A percentile compares a stretch with the other conserved stretches of the same genome.
phyloP scores from a whole-genome alignment of 2,113 vertebrate genomes.

The Melanostigma gelatinosum region DNA sequence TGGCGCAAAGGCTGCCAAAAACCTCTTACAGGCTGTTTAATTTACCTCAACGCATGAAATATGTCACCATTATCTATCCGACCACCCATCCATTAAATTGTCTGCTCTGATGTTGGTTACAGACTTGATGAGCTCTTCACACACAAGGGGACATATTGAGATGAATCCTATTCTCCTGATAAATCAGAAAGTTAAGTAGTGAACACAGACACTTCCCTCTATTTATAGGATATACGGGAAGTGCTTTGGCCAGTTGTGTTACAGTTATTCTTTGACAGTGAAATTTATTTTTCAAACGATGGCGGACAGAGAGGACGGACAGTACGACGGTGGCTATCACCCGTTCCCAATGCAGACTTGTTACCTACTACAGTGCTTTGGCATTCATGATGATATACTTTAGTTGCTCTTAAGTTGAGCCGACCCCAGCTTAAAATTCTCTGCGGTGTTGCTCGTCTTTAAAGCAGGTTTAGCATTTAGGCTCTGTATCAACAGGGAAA shows the following conservation, averaged over 20 bases:
- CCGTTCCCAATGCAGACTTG: neutral
- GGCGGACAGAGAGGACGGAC: neutral
- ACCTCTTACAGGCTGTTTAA: conserved; percentile 31
- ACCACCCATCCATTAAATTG: conserved; percentile 61
- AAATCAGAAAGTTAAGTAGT: conserved; percentile 42
- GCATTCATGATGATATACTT: neutral
- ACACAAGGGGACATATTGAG: conserved; percentile 29
- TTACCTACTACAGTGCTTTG: neutral
- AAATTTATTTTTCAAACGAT: neutral
- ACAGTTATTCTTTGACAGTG: neutral
- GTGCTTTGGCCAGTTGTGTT: neutral
- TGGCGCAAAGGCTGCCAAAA: conserved; percentile 13
- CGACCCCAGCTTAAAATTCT: conserved; percentile 16
- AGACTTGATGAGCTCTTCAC: conserved; percentile 43
- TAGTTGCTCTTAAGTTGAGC: conserved; percentile 12
- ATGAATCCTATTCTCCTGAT: conserved; percentile 35
- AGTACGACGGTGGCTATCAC: neutral
- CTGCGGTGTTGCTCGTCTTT: conserved; percentile 21
- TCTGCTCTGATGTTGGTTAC: conserved; percentile 38
- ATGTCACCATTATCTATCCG: conserved; percentile 42
- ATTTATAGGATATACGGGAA: neutral
- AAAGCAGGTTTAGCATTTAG: conserved; percentile 48
- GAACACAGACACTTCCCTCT: conserved; percentile 6
- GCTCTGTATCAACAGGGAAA: conserved; percentile 33
- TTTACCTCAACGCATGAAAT: conserved; percentile 40